Evolutionary conservation across 2,797 vertebrate genomes (phyloP).

Genomic region (Rhadinocentrus ornatus): DNA sequence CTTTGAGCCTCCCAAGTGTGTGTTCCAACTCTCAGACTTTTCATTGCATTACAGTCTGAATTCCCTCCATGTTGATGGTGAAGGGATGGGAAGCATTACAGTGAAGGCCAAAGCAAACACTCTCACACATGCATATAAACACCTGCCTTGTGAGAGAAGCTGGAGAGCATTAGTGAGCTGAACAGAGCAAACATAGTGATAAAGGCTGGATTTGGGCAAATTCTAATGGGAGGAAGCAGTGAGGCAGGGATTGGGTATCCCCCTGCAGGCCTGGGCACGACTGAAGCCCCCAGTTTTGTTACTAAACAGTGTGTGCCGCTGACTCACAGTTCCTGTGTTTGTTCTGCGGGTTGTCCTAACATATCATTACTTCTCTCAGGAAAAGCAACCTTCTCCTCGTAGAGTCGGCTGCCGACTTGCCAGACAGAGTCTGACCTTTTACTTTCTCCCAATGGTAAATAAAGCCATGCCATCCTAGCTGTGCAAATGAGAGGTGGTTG

Average conservation of each 20-base stretch:
- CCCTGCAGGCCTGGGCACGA: slow-evolving; percentile 70
- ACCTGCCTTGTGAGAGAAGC: slow-evolving; percentile 71
- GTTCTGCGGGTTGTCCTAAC: slow-evolving; percentile 72
- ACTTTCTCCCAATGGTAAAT: slow-evolving; percentile 56
- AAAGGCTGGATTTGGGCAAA: slow-evolving; percentile 74
- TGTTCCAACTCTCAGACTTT: slow-evolving; percentile 51
- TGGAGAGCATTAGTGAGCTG: slow-evolving; percentile 74
- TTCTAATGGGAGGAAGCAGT: slow-evolving; percentile 70
- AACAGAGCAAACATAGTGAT: slow-evolving; percentile 74
- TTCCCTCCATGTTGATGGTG: slow-evolving; percentile 60
- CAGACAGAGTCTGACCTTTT: slow-evolving; percentile 70
- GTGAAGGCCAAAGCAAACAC: slow-evolving; percentile 68
- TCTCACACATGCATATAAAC: slow-evolving; percentile 68
- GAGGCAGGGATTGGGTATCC: slow-evolving; percentile 58
- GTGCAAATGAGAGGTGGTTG: slow-evolving; percentile 37
- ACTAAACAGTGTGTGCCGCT: slow-evolving; percentile 70
- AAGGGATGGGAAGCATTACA: slow-evolving; percentile 66
- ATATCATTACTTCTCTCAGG: slow-evolving; percentile 72
- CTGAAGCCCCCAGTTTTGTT: slow-evolving; percentile 58
- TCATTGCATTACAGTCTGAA: slow-evolving; percentile 39
- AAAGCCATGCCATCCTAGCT: slow-evolving; percentile 36
- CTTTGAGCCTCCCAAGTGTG: slow-evolving; percentile 54
- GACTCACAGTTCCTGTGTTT: slow-evolving; percentile 76
- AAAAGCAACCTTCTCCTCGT: slow-evolving; percentile 50
- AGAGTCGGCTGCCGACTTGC: slow-evolving; percentile 33